Percentiles rank a stretch among this genome's conserved stretches.
These are phyloP conservation scores for Ennomos fuscantarius DNA, from an alignment of 2,888 invertebrate genomes.

Conservation along the genomic window DNA sequence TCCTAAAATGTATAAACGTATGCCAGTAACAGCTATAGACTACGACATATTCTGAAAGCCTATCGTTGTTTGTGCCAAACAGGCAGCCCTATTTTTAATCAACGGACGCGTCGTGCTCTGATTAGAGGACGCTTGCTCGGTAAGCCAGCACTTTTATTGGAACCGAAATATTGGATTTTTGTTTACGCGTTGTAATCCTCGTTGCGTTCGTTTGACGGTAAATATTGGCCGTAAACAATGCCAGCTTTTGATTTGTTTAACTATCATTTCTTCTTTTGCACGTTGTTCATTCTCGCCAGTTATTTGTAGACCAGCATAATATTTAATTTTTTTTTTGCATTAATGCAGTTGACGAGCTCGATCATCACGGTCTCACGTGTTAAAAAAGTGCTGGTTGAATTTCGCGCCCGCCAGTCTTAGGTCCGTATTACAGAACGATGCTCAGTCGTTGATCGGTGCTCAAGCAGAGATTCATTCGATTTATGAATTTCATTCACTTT, in stretches of 20 bases:
- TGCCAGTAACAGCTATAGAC: neutral
- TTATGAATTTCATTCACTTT: no score
- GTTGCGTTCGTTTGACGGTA: slow-evolving; percentile 4
- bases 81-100: slow-evolving; percentile 41
- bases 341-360: no score
- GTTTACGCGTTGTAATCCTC: slow-evolving; percentile 32
- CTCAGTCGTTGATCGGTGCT: no score
- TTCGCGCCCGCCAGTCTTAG: no score
- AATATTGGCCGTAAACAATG: slow-evolving; percentile 24
- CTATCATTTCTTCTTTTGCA: slow-evolving; percentile 5
- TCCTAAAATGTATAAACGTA: neutral
- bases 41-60: slow-evolving; percentile 10
- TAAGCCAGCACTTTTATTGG: slow-evolving; percentile 39
- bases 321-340: neutral
- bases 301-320: neutral
- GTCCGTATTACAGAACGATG: no score
- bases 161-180: slow-evolving; percentile 38
- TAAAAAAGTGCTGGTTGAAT: no score
- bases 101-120: slow-evolving; percentile 36
- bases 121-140: slow-evolving; percentile 41
- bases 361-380: no score
- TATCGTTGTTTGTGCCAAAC: slow-evolving; percentile 35
- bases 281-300: neutral
- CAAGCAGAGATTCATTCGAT: no score
- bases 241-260: slow-evolving; percentile 19